phyloP scores from a whole-genome alignment of 2,113 vertebrate species.

The Archilochus colubris region DNA sequence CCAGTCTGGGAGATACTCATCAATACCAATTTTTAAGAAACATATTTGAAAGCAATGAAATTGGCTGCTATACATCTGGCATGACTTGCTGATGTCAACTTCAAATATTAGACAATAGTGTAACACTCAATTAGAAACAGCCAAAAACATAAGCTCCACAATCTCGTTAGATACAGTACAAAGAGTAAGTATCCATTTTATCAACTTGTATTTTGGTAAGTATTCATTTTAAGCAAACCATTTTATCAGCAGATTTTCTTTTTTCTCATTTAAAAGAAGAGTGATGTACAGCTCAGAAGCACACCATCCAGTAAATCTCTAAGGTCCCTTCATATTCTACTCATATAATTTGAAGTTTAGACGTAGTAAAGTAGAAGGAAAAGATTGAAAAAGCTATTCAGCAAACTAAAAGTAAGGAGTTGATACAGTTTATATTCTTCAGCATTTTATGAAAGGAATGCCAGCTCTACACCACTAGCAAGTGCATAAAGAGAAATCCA shows the following conservation, averaged over 20 bases:
- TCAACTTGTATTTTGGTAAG: not conserved
- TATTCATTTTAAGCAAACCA: not conserved
- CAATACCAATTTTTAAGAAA: not conserved
- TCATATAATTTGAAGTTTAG: not conserved
- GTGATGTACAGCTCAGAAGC: not conserved
- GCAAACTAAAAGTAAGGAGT: not conserved
- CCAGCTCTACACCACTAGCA: not conserved
- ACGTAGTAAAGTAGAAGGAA: not conserved
- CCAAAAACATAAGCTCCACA: not conserved
- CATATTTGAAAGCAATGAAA: not conserved
- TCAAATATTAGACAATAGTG: not conserved
- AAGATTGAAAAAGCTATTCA: not conserved
- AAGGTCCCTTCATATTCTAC: not conserved
- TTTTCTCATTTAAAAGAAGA: not conserved
- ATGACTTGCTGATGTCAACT: not conserved
- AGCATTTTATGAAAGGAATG: not conserved
- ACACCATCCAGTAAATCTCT: not conserved
- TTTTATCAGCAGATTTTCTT: not conserved
- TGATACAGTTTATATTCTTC: not conserved
- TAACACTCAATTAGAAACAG: not conserved
- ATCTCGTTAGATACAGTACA: not conserved
- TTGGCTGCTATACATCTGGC: not conserved
- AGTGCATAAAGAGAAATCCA: not conserved
- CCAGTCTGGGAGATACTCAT: not conserved
- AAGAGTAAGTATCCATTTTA: not conserved